Evolutionary conservation across 2,113 vertebrate genomes (phyloP), one percentile per base, ranked within the genome.

Genomic region (Amazona vittata): DNA sequence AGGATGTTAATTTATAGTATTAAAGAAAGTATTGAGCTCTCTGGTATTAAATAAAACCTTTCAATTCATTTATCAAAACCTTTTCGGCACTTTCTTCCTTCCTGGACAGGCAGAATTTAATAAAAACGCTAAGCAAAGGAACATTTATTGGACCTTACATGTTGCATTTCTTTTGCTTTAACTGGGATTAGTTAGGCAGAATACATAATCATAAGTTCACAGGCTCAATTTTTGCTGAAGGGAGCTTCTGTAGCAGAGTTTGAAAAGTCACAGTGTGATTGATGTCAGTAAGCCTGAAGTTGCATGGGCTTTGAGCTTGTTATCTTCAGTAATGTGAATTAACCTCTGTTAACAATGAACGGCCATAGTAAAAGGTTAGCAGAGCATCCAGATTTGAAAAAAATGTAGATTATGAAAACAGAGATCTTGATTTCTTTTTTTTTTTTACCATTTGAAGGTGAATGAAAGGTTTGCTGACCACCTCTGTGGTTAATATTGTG

Each of bases 31-130:
- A 50, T 14, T 74, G 33, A 70, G 35, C 50, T 26, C 13, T 53
- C 10, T 50, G 29, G 33, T 67, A 6, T 75, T 91, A 71, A 89
- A 82, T 35, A 89, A 89, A 85, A 46, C 13, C 21, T 85, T 74
- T 64, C 29, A 59, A 68, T 70, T 70, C 33, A 59, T 62, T 39
- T 87, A 53, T 87, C 31, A 60, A 57, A 79, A n/a, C n/a, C 29
- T 49, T 57, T 64, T 19, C 12, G 79, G 9, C 0, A 0, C 31
- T 81, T 77, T 15, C 15, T 65, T 70, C n/a, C 65, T 89, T 55
- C 37, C 31, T 82, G 65, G 24, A 82, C 12, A 71, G n/a, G 65
- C 41, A 94, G 41, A 82, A 87, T 73, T 85, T 77, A 76, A 85
- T 59, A 83, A 35, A 85, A 92, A 65, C 24, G 31, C 29, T 43